phyloP scores from a whole-genome alignment of 2,888 invertebrate species.

The Uloborus plumipes region DNA sequence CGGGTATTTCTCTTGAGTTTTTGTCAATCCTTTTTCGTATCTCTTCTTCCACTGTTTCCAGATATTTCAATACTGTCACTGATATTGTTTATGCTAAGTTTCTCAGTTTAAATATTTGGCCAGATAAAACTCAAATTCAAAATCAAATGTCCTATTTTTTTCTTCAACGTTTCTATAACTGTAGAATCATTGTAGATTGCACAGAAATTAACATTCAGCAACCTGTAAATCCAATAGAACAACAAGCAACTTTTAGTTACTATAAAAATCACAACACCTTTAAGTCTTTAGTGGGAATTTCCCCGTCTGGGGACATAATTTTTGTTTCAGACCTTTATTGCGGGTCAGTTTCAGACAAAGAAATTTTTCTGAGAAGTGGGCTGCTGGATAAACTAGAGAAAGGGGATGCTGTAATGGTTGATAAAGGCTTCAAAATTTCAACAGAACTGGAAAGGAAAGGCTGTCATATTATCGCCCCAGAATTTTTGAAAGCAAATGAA shows the following conservation, averaged over 20 bases:
- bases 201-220: neutral
- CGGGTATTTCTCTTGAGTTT: too few relatives aligned
- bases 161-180: neutral
- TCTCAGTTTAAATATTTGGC: neutral
- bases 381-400: neutral
- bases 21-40: neutral
- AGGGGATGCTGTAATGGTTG: neutral
- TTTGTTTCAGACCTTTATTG: neutral
- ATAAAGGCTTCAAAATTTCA: neutral
- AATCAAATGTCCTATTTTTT: neutral
- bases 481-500: neutral
- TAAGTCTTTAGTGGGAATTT: neutral
- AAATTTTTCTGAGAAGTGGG: neutral
- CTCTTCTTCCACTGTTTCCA: neutral
- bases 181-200: constrained; percentile 1
- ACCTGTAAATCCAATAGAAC: neutral
- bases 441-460: neutral
- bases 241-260: neutral
- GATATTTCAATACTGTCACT: neutral
- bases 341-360: neutral
- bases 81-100: neutral
- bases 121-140: neutral
- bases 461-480: neutral
- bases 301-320: neutral
- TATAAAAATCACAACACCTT: neutral